Base-by-base conservation (phyloP, 2,888 invertebrate species). In the Hoplodrina ambigua region DNA sequence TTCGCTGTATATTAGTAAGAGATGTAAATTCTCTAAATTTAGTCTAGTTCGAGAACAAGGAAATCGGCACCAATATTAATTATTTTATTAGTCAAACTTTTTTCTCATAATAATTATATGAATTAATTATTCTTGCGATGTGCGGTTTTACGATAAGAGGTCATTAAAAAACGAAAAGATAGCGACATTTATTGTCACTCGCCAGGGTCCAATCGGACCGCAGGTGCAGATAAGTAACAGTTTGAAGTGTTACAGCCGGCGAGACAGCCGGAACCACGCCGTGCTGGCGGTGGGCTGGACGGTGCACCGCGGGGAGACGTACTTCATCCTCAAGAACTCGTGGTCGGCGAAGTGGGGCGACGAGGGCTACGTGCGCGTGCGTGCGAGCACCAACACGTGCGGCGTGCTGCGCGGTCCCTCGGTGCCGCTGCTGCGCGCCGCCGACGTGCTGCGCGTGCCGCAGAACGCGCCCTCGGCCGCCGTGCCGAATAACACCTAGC, bases 231-330 rank as follows among this genome's bases (percentile, higher is more conserved):
- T 46, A 15, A 44, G 17, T 46, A 5, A 46, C 17, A 46, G 15
- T 46, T 10, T 46, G 15, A 46, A 17, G 19, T 62, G 41, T 83
- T 82, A 0, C 88, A 94, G 94, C 76, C 59, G 46, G 79, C 80
- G 6, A 89, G 90, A 81, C 65, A 71, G 7, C 63, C 78, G 49
- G 61, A 89, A 89, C 77, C 94, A 94, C 85, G 94, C 94, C 0
- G 91, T 94, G 83, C 72, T 93, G 78, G 94, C 93, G 13, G 94
- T 94, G 72, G 94, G 94, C 0, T 95, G 94, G 94, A 92, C 90
- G 62, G 82, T 84, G 82, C 80, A 81, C 62, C 80, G 86, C 52
- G 88, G 88, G 1, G 89, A 89, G 77, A 86, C 92, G n/a, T 89
- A 92, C 89, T 90, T 94, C 87, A 90, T 91, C 59, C 72, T 94